Evolutionary conservation across 2,888 invertebrate species (phyloP), one percentile per base, ranked within the genome.

Genomic region (Nephrocerus scutellatus): DNA sequence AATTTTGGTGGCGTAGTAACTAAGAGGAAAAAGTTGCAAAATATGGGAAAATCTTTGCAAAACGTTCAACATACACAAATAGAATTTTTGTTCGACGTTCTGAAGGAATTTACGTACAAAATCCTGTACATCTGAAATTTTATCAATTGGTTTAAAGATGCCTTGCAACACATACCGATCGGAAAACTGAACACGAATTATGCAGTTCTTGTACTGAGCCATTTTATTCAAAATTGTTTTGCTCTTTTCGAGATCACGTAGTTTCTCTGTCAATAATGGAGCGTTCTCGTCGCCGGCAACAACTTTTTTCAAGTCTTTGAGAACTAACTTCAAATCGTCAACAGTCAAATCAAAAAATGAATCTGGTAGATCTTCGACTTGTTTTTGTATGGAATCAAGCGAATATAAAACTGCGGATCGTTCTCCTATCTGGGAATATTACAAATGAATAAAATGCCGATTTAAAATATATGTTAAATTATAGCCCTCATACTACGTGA

Each of bases 311-410:
- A 87, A 72, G 56, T 90, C 88, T 36, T 77, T 73, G 39, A 86
- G 73, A 40, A 93, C 72, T 57, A 74, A 74, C 55, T 79, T 80
- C 1, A 89, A 80, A 72, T 95, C 95, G 40, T 81, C 77, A 28
- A 87, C 74, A 2, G 87, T 87, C 26, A 92, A 67, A 46, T 91
- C 86, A 63, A 85, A 95, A 65, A 93, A 95, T 33, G 85, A 84
- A 65, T 93, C 91, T 1, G 85, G 82, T 23, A 84, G 66, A 39
- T 89, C 85, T 34, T 83, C 81, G 10, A 66, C 60, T 40, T 76
- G 72, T 23, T 77, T 74, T 56, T 77, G 76, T 19, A 76, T 71
- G n/a, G 71, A 69, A 57, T 74, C 74, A 33, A 75, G 59, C 44
- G 77, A 79, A 61, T 84, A 90, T 15, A 81, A 70, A 49, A 89